Evolutionary conservation across 2,113 vertebrate genomes (phyloP).

Genomic region (Stomatorhinus ivindoensis): DNA sequence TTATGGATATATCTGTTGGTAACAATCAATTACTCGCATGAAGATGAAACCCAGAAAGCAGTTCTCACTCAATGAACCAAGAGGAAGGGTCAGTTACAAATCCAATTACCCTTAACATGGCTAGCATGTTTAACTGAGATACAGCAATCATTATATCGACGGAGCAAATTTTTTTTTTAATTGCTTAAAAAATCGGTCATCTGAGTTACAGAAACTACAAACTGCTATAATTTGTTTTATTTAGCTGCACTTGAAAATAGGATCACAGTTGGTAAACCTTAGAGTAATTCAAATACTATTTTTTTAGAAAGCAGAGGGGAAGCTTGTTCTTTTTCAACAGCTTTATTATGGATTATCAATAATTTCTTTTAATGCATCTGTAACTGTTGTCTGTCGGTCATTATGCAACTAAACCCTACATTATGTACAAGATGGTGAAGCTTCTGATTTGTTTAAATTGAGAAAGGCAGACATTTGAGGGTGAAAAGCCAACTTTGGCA

Average conservation of each 20-base stretch:
- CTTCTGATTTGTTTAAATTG: constrained; percentile 54
- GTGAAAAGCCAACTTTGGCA: constrained; percentile 30
- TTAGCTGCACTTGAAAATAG: not conserved
- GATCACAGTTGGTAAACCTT: not conserved
- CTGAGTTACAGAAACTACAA: not conserved
- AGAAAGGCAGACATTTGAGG: constrained; percentile 55
- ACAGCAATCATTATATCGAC: not conserved
- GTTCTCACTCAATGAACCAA: not conserved
- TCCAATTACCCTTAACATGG: not conserved
- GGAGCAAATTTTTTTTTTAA: not conserved
- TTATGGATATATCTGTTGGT: not conserved
- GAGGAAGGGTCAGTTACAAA: not conserved
- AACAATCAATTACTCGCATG: not conserved
- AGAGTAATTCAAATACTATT: constrained; percentile 27
- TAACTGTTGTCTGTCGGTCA: constrained; percentile 35
- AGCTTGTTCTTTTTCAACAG: constrained; percentile 45
- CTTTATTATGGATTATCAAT: constrained; percentile 49
- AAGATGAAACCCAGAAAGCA: not conserved
- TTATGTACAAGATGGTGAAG: constrained; percentile 45
- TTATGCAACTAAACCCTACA: constrained; percentile 47
- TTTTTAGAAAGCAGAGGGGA: constrained; percentile 45
- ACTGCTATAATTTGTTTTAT: not conserved
- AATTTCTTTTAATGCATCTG: constrained; percentile 41
- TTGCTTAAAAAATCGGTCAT: not conserved
- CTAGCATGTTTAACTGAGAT: not conserved